phyloP scores from a whole-genome alignment of 2,113 vertebrate species.

The Notechis scutatus region DNA sequence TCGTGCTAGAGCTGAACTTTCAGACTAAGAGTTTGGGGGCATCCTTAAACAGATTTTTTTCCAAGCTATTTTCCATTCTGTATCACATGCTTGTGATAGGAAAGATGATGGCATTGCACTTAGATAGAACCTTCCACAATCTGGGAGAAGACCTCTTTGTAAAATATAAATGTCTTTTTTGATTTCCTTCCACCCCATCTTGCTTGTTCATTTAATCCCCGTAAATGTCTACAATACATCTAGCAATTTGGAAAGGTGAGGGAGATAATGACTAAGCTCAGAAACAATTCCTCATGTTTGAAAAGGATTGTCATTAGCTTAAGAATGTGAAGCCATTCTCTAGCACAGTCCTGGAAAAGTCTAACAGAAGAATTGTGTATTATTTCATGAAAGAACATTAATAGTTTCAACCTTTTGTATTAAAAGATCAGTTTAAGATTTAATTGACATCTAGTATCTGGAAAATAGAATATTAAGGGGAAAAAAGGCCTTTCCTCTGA shows the following conservation, averaged over 20 bases:
- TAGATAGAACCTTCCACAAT: neutral
- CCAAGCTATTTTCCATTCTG: neutral
- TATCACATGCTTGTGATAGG: neutral
- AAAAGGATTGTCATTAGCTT: neutral
- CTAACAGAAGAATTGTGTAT: constrained; percentile 19
- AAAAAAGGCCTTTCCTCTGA: neutral
- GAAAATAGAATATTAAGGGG: neutral
- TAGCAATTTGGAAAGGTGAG: neutral
- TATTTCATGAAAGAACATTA: constrained; percentile 44
- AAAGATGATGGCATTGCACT: neutral
- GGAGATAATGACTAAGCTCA: neutral
- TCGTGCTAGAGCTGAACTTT: neutral
- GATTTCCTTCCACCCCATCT: neutral
- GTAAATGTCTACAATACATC: neutral
- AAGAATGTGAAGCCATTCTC: neutral
- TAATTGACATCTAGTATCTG: neutral
- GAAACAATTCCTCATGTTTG: neutral
- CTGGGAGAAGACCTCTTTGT: neutral
- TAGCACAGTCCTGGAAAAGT: constrained; percentile 24
- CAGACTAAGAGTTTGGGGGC: neutral
- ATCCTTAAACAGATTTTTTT: neutral
- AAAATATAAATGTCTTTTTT: neutral
- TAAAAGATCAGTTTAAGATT: neutral
- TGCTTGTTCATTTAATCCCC: neutral
- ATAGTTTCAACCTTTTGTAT: constrained; percentile 2